Evolutionary conservation across 2,797 vertebrate genomes (phyloP).

Genomic region (Capromys pilorides): DNA sequence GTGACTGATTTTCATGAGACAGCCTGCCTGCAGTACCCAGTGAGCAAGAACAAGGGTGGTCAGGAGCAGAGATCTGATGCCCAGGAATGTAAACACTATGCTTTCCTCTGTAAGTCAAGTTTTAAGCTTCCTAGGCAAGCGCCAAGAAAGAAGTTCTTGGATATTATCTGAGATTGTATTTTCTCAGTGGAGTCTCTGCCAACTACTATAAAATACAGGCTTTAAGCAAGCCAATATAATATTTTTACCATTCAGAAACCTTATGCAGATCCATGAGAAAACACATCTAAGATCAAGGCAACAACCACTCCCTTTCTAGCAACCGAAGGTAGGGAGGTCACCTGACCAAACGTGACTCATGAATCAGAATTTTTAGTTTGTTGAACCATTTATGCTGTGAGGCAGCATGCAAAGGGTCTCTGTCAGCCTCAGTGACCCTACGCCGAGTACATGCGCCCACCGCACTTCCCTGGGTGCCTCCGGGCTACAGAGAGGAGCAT

Average conservation of each 20-base stretch:
- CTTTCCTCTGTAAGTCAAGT: slow-evolving; percentile 48
- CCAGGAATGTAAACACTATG: slow-evolving; percentile 18
- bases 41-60: slow-evolving; percentile 61
- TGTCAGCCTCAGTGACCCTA: slow-evolving; percentile 56
- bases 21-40: slow-evolving; percentile 1
- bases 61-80: slow-evolving; percentile 44
- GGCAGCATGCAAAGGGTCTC: slow-evolving; percentile 61
- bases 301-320: not conserved
- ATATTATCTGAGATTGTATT: not conserved
- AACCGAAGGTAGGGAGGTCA: not conserved
- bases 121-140: not conserved
- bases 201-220: not conserved
- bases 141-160: not conserved
- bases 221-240: slow-evolving; percentile 26
- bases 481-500: slow-evolving; percentile 26
- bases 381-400: slow-evolving; percentile 61
- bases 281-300: not conserved
- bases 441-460: slow-evolving; percentile 45
- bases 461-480: slow-evolving; percentile 17
- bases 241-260: not conserved
- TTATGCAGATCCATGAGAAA: slow-evolving; percentile 12
- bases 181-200: slow-evolving; percentile 25
- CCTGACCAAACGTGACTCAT: slow-evolving; percentile 39
- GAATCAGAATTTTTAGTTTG: slow-evolving; percentile 60
- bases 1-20: slow-evolving; percentile 25